Evolutionary conservation across 2,888 invertebrate genomes (phyloP), one percentile per base, ranked within the genome.

Genomic region (Tridacna crocea): DNA sequence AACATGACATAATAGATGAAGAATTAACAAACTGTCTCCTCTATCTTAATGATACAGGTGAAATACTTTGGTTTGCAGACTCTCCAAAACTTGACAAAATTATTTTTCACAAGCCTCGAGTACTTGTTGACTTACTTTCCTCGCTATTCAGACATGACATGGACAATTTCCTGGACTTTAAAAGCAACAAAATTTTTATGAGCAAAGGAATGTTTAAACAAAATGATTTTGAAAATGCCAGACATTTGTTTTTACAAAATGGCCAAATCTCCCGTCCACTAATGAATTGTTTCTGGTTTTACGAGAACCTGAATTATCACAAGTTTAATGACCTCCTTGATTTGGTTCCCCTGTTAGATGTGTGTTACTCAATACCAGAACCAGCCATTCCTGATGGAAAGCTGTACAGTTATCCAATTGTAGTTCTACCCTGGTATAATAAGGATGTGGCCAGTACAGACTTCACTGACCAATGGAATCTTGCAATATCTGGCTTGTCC

Each of bases 201-300:
- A 90, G 92, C 81, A 91, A 89, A 81, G 94, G 94, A 4, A 88
- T 88, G 46, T 90, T 94, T 46, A 83, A 82, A n/a, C 77, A 79
- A n/a, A 87, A 90, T 46, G 90, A 91, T 55, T 93, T 93, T 79
- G 80, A 88, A n/a, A 85, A 87, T 36, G 91, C 90, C 10, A 89
- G 87, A 60, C 85, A 91, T 10, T 79, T 90, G 13, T 91, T 93
- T 77, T 75, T 89, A 12, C 84, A 84, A 48, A 85, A 87, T 65
- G 94, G 94, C 17, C 92, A 93, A 83, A 88, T 94, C 47, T 92
- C 93, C 3, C 85, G 93, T 36, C 92, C 92, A 11, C 81, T 94
- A 66, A 88, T 94, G 63, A 90, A 91, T 79, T 93, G 93, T 77
- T 84, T 94, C 65, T 93, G 92, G 92, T 94, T 94, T 79, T 91